Evolutionary conservation across 2,797 vertebrate species (phyloP), one percentile per base, ranked within the genome.

Genomic region (Notolepis coatsorum): DNA sequence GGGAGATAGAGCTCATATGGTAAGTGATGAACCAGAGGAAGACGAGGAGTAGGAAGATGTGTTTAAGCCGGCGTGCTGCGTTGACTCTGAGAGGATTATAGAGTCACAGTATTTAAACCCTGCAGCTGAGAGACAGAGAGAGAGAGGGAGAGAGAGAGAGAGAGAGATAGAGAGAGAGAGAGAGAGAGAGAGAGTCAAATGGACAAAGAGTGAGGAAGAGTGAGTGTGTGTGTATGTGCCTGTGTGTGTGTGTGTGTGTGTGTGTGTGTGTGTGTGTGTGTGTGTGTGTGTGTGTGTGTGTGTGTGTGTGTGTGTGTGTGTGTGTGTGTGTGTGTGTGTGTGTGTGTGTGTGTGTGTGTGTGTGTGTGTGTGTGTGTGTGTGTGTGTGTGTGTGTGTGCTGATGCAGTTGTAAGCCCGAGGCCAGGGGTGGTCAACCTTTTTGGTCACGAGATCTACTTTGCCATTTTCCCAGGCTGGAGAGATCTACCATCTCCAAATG

Each of bases 251-350:
- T 27, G 17, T 47, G 47, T 23, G 3, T 38, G 0, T 52, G 56
- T 63, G 60, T 45, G 46, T 12, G 23, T 53, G 50, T 62, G 68
- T 64, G 59, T 73, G 61, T 69, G 54, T 54, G 15, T 61, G 20
- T 10, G 10, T 10, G 8, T 20, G 17, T 42, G 17, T 43, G 39
- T 20, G 41, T 23, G 10, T 43, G 41, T 2, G 10, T 43, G 41
- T 21, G 41, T 43, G 41, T 43, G 41, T 43, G 24, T 27, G 39
- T 2, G 8, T 8, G 43, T 53, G 46, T 55, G 8, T 47, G 0
- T 15, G 33, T 51, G 6, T 13, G 3, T 28, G 6, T 21, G 5
- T 12, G 4, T 17, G 21, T 8, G 21, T 46, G 1, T 58, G 41
- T 59, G 27, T 58, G 23, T 47, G 27, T 52, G 17, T 47, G 17